These are phyloP conservation scores for Zapornia atra DNA, from an alignment of 2,113 vertebrate species.

Conservation along the genomic window DNA sequence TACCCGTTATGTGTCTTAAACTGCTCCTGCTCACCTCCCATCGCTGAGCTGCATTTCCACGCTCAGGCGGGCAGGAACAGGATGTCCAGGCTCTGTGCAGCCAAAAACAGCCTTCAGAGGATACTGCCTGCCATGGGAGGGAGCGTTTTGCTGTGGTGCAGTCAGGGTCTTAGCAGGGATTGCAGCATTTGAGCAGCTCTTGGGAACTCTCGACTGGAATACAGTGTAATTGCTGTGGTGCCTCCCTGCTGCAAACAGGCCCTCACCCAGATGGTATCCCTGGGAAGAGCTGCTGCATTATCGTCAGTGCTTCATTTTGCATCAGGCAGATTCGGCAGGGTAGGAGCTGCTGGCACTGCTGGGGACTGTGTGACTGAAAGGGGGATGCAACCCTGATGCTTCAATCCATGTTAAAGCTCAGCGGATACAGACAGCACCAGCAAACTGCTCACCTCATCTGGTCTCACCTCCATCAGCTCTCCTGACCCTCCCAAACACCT, in stretches of 20 bases:
- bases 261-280: background rate
- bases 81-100: background rate
- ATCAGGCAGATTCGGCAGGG: rapidly evolving
- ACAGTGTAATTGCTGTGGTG: rapidly evolving
- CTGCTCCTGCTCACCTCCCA: background rate
- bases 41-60: background rate
- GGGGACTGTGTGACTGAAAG: rapidly evolving
- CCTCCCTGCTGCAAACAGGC: background rate
- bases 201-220: background rate
- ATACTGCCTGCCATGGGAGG: background rate
- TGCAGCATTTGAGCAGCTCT: background rate
- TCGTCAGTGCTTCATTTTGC: background rate
- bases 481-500: background rate
- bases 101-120: background rate
- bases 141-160: background rate
- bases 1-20: background rate
- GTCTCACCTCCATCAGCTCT: background rate
- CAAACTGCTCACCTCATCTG: rapidly evolving
- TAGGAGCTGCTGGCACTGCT: background rate
- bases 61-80: background rate
- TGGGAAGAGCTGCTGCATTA: rapidly evolving
- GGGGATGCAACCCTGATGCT: rapidly evolving
- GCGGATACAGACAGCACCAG: rapidly evolving
- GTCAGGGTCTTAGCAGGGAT: background rate
- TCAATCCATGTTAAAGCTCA: rapidly evolving